A percentile compares a stretch with the other conserved stretches of the same genome.
phyloP scores from a whole-genome alignment of 2,888 invertebrate genomes.

The Parasteatoda lunata region DNA sequence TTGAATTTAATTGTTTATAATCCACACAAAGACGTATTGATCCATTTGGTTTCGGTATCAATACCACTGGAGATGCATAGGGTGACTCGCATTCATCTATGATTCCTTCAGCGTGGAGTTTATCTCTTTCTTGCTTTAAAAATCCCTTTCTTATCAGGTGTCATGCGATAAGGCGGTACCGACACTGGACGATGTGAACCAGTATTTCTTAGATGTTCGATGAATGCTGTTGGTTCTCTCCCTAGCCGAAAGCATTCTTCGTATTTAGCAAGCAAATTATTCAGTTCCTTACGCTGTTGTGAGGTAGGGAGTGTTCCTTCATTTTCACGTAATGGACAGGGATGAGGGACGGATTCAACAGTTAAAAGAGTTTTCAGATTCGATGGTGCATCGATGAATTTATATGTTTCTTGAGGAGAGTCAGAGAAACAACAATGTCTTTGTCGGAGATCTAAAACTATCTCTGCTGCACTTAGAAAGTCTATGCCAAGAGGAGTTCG shows the following conservation, averaged over 20 bases:
- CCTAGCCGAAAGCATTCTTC: background rate
- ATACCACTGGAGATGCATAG: background rate
- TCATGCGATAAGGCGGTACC: constrained; percentile 9
- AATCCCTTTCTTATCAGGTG: background rate
- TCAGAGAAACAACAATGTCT: background rate
- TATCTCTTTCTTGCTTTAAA: constrained; percentile 2
- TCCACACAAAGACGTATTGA: background rate
- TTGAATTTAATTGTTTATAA: background rate
- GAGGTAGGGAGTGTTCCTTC: background rate
- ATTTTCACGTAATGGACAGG: background rate
- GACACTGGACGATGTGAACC: background rate
- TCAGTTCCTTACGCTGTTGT: background rate
- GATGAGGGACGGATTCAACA: background rate
- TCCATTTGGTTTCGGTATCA: constrained; percentile 9
- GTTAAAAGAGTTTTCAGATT: background rate
- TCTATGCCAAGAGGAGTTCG: background rate
- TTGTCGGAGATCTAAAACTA: background rate
- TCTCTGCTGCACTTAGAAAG: background rate
- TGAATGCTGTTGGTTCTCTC: background rate
- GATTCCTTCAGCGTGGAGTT: background rate
- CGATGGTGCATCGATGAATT: background rate
- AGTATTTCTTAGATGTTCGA: background rate
- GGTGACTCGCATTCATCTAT: constrained; percentile 11
- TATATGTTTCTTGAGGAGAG: too few species aligned
- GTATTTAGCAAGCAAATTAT: constrained; percentile 4